Conservation (phyloP, 2,888 invertebrate genomes). For the Ormyrus thymus region DNA sequence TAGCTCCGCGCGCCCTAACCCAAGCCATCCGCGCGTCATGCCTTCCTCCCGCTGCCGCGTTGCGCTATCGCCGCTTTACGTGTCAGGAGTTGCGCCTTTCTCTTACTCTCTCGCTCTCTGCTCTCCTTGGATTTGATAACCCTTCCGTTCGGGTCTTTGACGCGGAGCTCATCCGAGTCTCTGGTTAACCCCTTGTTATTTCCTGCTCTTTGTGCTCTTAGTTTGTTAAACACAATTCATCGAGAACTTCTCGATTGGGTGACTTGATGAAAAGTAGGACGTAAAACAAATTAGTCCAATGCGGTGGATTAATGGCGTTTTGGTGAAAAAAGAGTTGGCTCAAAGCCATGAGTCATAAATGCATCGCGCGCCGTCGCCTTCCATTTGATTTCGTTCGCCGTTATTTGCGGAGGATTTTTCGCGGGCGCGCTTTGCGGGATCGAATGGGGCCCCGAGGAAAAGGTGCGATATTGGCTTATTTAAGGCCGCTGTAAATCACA, state of each 20-base stretch:
- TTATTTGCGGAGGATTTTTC: slow-evolving; percentile 44
- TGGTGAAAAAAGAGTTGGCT: too few species aligned
- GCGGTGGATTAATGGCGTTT: too few species aligned
- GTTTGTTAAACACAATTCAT: too few species aligned
- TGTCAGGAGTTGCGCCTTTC: slow-evolving; percentile 71
- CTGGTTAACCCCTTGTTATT: neutral
- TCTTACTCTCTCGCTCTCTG: slow-evolving; percentile 38
- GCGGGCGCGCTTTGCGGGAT: slow-evolving; percentile 2
- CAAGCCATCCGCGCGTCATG: slow-evolving; percentile 60
- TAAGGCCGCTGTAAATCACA: slow-evolving; percentile 73
- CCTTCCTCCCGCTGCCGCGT: slow-evolving; percentile 59
- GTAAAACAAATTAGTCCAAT: too few species aligned
- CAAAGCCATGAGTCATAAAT: too few species aligned
- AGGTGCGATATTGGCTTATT: slow-evolving; percentile 63
- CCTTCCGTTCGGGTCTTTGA: slow-evolving; percentile 62
- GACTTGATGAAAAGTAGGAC: too few species aligned
- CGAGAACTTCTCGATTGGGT: too few species aligned
- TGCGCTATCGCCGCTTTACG: slow-evolving; percentile 73
- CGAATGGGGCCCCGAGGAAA: slow-evolving; percentile 28
- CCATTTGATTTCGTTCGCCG: too few species aligned
- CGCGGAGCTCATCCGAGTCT: neutral
- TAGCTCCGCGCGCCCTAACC: slow-evolving; percentile 70
- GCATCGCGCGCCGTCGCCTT: too few species aligned
- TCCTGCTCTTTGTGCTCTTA: too few species aligned
- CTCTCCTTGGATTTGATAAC: slow-evolving; percentile 69